Evolutionary conservation across 2,113 vertebrate species (phyloP).

Genomic region (Ramphastos sulfuratus): DNA sequence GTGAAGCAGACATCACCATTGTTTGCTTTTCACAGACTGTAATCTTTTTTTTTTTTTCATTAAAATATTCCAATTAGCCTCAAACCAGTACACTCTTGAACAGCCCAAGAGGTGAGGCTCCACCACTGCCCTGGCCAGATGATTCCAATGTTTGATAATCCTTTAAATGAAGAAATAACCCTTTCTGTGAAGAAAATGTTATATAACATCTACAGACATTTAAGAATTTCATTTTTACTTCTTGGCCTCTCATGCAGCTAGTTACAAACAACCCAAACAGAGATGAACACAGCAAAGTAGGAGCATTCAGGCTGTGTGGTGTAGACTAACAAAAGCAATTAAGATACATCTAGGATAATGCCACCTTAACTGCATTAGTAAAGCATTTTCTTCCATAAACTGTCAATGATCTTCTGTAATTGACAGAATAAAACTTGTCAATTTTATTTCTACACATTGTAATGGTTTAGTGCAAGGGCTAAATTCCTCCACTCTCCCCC

Average conservation of each 20-base stretch:
- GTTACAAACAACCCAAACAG: not conserved
- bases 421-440: not conserved
- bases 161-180: no score
- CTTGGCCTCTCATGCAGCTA: not conserved
- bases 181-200: no score
- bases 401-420: not conserved
- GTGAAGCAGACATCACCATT: no score
- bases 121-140: no score
- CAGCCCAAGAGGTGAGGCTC: no score
- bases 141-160: no score
- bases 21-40: no score
- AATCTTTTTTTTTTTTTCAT: no score
- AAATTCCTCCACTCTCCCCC: no score
- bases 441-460: not conserved
- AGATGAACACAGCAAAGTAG: not conserved
- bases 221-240: not conserved
- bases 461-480: no score
- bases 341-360: slow-evolving; percentile 46
- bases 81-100: no score
- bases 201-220: not conserved
- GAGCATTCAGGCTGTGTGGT: not conserved
- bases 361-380: slow-evolving; percentile 34
- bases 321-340: slow-evolving; percentile 55
- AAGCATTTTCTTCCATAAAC: slow-evolving; percentile 11
- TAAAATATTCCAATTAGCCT: no score